Conservation (phyloP, 2,888 invertebrate species). For the Cephus nigrinus region DNA sequence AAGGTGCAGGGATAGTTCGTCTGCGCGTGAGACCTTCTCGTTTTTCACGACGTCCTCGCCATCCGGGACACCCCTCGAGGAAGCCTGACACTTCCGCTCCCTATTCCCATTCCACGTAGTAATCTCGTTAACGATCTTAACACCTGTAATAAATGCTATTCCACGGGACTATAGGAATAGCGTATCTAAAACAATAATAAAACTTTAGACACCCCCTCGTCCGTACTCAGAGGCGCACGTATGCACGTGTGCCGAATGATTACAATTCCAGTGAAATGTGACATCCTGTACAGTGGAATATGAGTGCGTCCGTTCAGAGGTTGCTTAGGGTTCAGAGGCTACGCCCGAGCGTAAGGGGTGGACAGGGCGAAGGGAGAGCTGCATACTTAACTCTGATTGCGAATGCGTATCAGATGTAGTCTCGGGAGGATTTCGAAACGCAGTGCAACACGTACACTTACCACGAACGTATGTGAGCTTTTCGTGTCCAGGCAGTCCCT, state of each 20-base stretch:
- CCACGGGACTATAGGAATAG: not conserved
- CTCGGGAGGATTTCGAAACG: constrained; percentile 5
- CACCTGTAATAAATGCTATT: not conserved
- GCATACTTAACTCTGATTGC: constrained; percentile 39
- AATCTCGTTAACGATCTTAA: not conserved
- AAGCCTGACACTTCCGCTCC: not conserved
- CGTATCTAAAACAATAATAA: not conserved
- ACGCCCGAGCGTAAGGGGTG: not conserved
- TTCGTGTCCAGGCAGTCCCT: not conserved
- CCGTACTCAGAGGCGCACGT: not conserved
- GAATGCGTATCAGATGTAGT: constrained; percentile 27
- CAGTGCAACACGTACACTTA: not conserved
- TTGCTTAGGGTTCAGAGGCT: not conserved
- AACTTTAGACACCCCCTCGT: not conserved
- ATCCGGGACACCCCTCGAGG: not conserved
- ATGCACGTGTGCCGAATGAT: not conserved
- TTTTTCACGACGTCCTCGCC: not conserved
- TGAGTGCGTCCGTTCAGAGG: not conserved
- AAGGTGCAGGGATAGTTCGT: not conserved
- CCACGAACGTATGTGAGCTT: not conserved
- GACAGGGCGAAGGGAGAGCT: constrained; percentile 1
- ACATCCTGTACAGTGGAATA: not conserved
- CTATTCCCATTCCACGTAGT: not conserved
- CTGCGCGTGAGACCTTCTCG: not conserved
- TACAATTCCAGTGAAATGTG: not conserved